Conservation (phyloP, 2,888 invertebrate genomes). For the Dryadula phaetusa region DNA sequence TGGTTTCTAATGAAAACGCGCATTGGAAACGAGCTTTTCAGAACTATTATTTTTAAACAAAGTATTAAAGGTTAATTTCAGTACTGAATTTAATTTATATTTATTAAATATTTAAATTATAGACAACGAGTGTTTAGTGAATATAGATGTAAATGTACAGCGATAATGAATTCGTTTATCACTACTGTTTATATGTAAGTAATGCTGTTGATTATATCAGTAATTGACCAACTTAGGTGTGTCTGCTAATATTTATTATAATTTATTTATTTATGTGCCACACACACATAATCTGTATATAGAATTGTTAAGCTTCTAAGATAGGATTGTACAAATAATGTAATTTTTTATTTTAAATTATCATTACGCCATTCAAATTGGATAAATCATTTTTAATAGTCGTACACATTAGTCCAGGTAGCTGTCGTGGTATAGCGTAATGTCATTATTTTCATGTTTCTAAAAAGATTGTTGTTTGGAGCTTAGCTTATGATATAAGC, state of each 20-base stretch:
- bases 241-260: slow-evolving; percentile 38
- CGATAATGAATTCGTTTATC: slow-evolving; percentile 17
- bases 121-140: background rate
- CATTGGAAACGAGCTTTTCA: background rate
- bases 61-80: background rate
- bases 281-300: slow-evolving; percentile 28
- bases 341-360: slow-evolving; percentile 10
- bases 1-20: background rate
- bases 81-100: background rate
- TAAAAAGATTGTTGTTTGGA: slow-evolving; percentile 4
- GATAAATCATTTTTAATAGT: slow-evolving; percentile 17
- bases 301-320: slow-evolving; percentile 2
- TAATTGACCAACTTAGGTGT: slow-evolving; percentile 35
- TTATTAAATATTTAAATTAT: background rate
- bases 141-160: background rate
- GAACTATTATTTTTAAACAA: slow-evolving; percentile 15
- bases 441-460: slow-evolving; percentile 16
- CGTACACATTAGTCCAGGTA: background rate
- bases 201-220: slow-evolving; percentile 29
- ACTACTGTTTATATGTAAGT: slow-evolving; percentile 28
- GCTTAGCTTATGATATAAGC: too few relatives aligned
- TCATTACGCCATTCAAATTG: slow-evolving; percentile 1
- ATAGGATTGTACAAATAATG: slow-evolving; percentile 16
- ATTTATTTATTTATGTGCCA: slow-evolving; percentile 38
- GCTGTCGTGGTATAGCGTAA: slow-evolving; percentile 6